Conservation (phyloP, 2,113 vertebrate species). For the Anthoscopus minutus region DNA sequence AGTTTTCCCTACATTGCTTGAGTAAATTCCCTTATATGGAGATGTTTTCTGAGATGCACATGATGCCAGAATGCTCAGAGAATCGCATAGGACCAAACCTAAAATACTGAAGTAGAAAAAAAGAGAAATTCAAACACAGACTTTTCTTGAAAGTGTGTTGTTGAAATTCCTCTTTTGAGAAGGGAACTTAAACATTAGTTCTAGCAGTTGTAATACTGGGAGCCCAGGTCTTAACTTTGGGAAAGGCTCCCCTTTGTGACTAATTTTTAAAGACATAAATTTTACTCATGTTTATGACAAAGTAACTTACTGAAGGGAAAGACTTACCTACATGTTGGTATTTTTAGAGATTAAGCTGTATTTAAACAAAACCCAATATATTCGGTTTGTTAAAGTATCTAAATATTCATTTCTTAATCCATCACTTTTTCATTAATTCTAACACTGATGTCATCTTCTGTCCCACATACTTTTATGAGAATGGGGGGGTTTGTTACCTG, state of each 20-base stretch:
- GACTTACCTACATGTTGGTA: background rate
- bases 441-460: background rate
- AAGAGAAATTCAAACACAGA: background rate
- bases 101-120: background rate
- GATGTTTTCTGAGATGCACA: conserved; percentile 1
- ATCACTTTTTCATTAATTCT: background rate
- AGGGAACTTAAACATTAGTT: background rate
- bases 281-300: background rate
- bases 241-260: background rate
- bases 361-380: background rate
- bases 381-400: background rate
- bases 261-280: background rate
- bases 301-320: background rate
- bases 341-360: background rate
- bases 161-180: background rate
- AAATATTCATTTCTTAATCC: background rate
- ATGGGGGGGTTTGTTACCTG: background rate
- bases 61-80: conserved; percentile 32
- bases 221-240: background rate
- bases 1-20: background rate
- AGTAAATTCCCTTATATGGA: conserved; percentile 46
- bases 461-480: background rate
- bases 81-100: background rate
- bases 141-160: background rate
- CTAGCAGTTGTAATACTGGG: background rate